These are phyloP conservation scores for Osmerus eperlanus DNA, from an alignment of 2,113 vertebrate genomes.

Conservation along the genomic window DNA sequence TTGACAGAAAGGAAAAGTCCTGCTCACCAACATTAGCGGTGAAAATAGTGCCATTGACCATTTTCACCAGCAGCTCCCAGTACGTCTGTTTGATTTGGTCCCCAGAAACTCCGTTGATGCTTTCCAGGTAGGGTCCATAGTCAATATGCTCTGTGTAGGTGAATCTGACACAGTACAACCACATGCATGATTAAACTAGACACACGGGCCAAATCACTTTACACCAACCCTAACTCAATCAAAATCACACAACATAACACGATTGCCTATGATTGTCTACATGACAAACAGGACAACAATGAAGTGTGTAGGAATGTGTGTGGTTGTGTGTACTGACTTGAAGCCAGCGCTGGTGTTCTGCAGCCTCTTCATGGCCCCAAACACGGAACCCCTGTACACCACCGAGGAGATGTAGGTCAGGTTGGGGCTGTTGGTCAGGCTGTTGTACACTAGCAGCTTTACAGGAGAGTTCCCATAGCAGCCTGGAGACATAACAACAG, in stretches of 20 bases:
- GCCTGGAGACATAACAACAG: not conserved
- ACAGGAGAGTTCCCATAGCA: not conserved
- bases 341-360: constrained; percentile 16
- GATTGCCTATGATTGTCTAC: too few species aligned
- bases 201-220: too few species aligned
- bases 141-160: constrained; percentile 4
- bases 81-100: constrained; percentile 10
- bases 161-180: constrained; percentile 15
- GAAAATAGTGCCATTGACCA: too few species aligned
- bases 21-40: too few species aligned
- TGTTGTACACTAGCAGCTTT: constrained; percentile 37
- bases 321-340: constrained; percentile 28
- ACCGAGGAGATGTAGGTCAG: constrained; percentile 23
- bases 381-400: constrained; percentile 36
- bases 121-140: constrained; percentile 38
- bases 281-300: not conserved
- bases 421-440: not conserved
- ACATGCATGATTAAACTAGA: too few species aligned
- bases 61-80: constrained; percentile 34
- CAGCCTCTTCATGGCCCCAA: constrained; percentile 51
- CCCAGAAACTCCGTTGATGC: constrained; percentile 36
- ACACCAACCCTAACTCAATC: too few species aligned
- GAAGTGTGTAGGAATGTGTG: too few species aligned
- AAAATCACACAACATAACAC: too few species aligned
- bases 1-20: too few species aligned